Conservation (phyloP, 2,113 vertebrate genomes). For the Nematolebias whitei region DNA sequence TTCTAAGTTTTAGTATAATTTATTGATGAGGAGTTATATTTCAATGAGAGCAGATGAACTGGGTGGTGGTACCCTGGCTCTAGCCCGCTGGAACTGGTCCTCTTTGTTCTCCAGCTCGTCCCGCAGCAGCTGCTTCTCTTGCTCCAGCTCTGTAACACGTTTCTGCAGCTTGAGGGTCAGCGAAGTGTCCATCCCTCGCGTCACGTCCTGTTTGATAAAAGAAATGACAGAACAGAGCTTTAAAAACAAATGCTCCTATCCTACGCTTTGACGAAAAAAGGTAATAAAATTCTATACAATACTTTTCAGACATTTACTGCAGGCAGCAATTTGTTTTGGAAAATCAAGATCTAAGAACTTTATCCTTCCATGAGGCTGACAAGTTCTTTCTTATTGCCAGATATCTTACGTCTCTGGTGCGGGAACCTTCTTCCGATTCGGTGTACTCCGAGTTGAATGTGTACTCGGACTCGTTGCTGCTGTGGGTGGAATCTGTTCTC, state of each 20-base stretch:
- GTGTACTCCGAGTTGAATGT: slow-evolving; percentile 93
- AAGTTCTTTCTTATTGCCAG: rapidly evolving
- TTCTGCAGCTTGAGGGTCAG: slow-evolving; percentile 98
- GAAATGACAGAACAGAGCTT: background rate
- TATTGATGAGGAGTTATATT: background rate
- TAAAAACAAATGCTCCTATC: too few species aligned
- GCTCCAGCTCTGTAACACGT: slow-evolving; percentile 93
- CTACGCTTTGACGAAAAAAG: too few species aligned
- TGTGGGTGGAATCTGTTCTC: slow-evolving; percentile 96
- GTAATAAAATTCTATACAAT: too few species aligned
- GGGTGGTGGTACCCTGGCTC: slow-evolving; percentile 83
- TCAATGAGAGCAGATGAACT: background rate
- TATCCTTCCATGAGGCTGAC: background rate
- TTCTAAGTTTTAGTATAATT: background rate
- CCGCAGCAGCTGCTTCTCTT: slow-evolving; percentile 94
- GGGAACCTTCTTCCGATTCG: slow-evolving; percentile 88
- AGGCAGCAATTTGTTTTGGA: background rate
- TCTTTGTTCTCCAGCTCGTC: slow-evolving; percentile 94
- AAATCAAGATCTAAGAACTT: background rate
- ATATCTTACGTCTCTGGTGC: slow-evolving; percentile 84
- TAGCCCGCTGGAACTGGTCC: slow-evolving; percentile 90
- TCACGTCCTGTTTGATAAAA: slow-evolving; percentile 84
- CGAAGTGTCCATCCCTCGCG: slow-evolving; percentile 92
- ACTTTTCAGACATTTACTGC: background rate
- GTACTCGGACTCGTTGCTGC: slow-evolving; percentile 97